Evolutionary conservation across 2,888 invertebrate genomes (phyloP), one percentile per base, ranked within the genome.

Genomic region (Synanthedon andrenaeformis): DNA sequence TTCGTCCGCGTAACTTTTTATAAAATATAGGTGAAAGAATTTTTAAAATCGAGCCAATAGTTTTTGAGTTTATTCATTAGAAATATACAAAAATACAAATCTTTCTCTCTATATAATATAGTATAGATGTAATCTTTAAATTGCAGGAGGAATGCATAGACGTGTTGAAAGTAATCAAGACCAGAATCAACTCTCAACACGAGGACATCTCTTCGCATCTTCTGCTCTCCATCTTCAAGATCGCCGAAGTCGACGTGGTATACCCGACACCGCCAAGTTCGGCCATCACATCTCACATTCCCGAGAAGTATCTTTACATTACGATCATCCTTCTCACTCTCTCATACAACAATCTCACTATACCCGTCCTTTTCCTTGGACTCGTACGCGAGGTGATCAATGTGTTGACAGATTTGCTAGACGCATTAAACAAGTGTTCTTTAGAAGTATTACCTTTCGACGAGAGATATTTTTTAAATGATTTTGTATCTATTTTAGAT

Each of bases 191-290:
- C 86, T 91, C 92, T 51, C 93, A 94, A 68, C 92, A 95, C 76
- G 92, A 94, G 61, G 94, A 95, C 70, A 92, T 96, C 62, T 93
- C 94, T 70, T 95, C 95, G 52, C 95, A 96, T 78, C 91, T 95
- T 57, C 89, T 96, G 42, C 90, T 96, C 56, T 96, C 96, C 64
- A 95, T 96, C 78, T 94, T 96, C 88, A 96, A 96, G 88, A 94
- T 96, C 89, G 96, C 96, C 53, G 96, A 96, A 88, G 95, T 96
- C 53, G 95, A 96, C 80, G 93, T 95, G 53, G 92, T 94, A 61
- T 92, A 94, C 80, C 93, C 95, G 23, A 70, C 85, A 1, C 91
- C 92, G 41, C 89, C 90, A 3, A 90, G 90, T 71, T 90, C 90
- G 49, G 80, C 82, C 51, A 76, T 74, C 52, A 66, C 70, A 51